These are phyloP conservation scores for Coelopa frigida DNA, from an alignment of 1,140 invertebrate species.

Conservation along the genomic window DNA sequence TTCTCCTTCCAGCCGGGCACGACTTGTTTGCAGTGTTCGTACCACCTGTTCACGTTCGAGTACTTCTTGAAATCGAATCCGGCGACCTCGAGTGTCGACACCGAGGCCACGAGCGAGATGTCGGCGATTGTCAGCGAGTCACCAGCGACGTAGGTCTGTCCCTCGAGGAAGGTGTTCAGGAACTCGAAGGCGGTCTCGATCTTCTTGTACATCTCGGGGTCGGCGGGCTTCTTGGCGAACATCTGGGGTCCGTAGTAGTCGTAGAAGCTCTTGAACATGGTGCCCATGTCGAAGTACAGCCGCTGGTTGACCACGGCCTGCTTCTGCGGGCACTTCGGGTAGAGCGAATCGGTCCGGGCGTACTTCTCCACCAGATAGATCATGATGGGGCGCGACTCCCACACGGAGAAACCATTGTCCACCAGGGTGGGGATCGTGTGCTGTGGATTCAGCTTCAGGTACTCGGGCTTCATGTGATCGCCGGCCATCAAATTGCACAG, in stretches of 20 bases:
- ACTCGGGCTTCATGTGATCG: conserved; percentile 63
- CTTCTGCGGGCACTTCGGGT: conserved; percentile 57
- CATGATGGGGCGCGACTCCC: conserved; percentile 65
- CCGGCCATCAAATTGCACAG: conserved; percentile 53
- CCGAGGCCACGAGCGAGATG: conserved; percentile 51
- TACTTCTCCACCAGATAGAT: conserved; percentile 61
- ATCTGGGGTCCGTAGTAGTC: conserved; percentile 59
- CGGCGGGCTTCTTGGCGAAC: conserved; percentile 53
- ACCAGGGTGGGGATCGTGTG: conserved; percentile 60
- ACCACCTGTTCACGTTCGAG: conserved; percentile 61
- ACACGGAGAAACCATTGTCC: conserved; percentile 56
- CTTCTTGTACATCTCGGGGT: conserved; percentile 56
- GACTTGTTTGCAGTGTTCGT: conserved; percentile 55
- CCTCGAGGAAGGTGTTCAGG: conserved; percentile 57
- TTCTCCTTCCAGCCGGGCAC: conserved; percentile 68
- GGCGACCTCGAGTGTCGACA: conserved; percentile 59
- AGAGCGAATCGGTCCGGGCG: conserved; percentile 56
- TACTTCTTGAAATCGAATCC: conserved; percentile 59
- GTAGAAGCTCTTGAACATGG: conserved; percentile 54
- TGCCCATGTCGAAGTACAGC: conserved; percentile 64
- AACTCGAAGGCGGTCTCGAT: conserved; percentile 55
- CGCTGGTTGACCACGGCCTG: conserved; percentile 63
- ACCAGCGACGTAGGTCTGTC: conserved; percentile 56
- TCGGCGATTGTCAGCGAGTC: conserved; percentile 65
- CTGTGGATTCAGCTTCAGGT: conserved; percentile 50